phyloP scores from a whole-genome alignment of 2,888 invertebrate species.

The Polydrusus cervinus region DNA sequence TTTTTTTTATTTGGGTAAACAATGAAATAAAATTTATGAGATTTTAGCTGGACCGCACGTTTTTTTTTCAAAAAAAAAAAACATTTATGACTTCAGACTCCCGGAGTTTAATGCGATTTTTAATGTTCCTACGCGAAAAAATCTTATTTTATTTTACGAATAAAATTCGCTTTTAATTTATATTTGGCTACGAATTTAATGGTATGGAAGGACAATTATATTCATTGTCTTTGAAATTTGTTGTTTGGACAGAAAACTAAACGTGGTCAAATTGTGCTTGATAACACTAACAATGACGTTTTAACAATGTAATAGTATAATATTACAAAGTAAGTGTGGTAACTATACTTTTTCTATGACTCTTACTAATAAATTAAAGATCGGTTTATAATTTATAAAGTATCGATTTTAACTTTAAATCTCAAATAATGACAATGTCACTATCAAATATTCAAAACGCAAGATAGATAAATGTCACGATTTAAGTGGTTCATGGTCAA shows the following conservation, averaged over 20 bases:
- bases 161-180: conserved; percentile 25
- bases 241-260: not conserved
- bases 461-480: too few species aligned
- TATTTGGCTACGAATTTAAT: conserved; percentile 20
- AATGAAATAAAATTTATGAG: conserved; percentile 54
- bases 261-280: not conserved
- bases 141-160: conserved; percentile 31
- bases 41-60: conserved; percentile 49
- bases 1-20: conserved; percentile 57
- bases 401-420: too few species aligned
- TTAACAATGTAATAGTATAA: too few species aligned
- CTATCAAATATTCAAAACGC: too few species aligned
- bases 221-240: conserved; percentile 2
- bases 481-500: too few species aligned
- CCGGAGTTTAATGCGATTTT: conserved; percentile 48
- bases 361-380: too few species aligned
- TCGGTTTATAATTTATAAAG: too few species aligned
- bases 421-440: too few species aligned
- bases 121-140: conserved; percentile 28
- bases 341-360: too few species aligned
- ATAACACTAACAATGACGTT: not conserved
- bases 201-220: conserved; percentile 2
- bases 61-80: conserved; percentile 39
- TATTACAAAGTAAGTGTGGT: too few species aligned
- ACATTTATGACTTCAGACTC: conserved; percentile 51